Evolutionary conservation across 2,797 vertebrate genomes (phyloP).

Genomic region (Coendou prehensilis): DNA sequence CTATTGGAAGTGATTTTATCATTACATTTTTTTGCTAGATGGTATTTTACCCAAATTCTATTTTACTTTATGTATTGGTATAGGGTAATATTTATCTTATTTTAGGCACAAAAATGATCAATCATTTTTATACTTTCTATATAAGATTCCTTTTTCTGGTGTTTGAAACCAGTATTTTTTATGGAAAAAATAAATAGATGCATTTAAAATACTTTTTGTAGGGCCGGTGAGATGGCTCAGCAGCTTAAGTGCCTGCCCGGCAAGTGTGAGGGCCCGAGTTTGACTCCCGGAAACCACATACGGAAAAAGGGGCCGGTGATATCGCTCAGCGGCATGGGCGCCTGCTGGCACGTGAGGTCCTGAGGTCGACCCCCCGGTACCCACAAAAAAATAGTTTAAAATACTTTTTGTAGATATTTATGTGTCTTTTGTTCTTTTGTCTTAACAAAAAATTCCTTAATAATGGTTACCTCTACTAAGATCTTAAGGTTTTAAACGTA

Average conservation of each 20-base stretch:
- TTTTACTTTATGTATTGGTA: not conserved
- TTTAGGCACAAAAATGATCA: not conserved
- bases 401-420: not conserved
- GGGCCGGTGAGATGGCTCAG: too few species aligned
- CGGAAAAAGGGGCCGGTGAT: too few species aligned
- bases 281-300: too few species aligned
- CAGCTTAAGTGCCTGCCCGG: too few species aligned
- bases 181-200: not conserved
- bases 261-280: too few species aligned
- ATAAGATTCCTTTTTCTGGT: not conserved
- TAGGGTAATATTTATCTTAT: not conserved
- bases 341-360: too few species aligned
- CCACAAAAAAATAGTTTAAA: not conserved
- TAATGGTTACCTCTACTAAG: not conserved
- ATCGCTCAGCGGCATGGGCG: too few species aligned
- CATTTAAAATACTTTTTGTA: conserved; percentile 1
- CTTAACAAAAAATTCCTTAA: not conserved
- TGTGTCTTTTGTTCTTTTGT: not conserved
- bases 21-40: not conserved
- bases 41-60: not conserved
- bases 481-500: not conserved
- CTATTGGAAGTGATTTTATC: not conserved
- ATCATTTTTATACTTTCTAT: not conserved
- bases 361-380: too few species aligned
- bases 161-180: not conserved